A percentile compares a stretch with the other conserved stretches of the same genome.
Conservation (phyloP, 92 coral and sea anemone species). For the Montipora capitata region DNA sequence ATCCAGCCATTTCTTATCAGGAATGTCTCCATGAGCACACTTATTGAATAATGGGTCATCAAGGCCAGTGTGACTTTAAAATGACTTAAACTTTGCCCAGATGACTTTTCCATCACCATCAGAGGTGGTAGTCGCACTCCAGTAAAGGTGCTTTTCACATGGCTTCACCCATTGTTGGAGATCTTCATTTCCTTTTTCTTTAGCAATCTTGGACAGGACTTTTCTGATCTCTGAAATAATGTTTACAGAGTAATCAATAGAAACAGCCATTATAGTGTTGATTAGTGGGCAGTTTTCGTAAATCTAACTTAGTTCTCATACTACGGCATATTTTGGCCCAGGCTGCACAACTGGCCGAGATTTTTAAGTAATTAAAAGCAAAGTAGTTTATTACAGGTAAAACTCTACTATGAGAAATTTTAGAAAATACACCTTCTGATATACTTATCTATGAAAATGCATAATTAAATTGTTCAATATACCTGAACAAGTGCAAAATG, state of each 20-base stretch:
- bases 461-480: not conserved
- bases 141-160: conserved; percentile 57
- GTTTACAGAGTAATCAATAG: not conserved
- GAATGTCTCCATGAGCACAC: conserved; percentile 5
- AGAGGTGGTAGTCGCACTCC: conserved; percentile 68
- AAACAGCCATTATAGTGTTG: not conserved
- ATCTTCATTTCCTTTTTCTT: conserved; percentile 61
- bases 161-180: conserved; percentile 58
- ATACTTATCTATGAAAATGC: not conserved
- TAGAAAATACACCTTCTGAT: not conserved
- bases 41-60: conserved; percentile 51
- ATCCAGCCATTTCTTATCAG: conserved; percentile 6
- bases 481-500: conserved; percentile 75
- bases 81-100: no score
- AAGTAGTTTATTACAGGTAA: not conserved
- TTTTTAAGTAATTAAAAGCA: not conserved
- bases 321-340: not conserved
- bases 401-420: not conserved
- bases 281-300: not conserved
- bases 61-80: not conserved
- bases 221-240: conserved; percentile 53
- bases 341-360: not conserved
- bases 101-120: conserved; percentile 37
- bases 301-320: not conserved
- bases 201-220: conserved; percentile 53